Percentiles rank a stretch among this genome's conserved stretches.
Evolutionary conservation across 2,888 invertebrate species (phyloP).

Genomic region (Caenorhabditis afra): DNA sequence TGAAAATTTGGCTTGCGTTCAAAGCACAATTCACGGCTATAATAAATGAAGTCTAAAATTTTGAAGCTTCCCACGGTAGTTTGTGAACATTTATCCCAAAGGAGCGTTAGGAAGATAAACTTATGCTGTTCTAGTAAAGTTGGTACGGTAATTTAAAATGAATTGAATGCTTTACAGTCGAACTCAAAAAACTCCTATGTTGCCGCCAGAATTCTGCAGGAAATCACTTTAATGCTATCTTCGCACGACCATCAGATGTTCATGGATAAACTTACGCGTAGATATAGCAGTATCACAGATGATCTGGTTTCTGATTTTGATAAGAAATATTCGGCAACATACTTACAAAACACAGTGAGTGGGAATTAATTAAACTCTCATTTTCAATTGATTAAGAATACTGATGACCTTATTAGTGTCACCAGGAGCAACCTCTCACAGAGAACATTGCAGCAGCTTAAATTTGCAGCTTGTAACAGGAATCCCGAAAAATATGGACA

Average conservation of each 20-base stretch:
- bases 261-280: conserved; percentile 7
- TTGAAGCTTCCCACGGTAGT: too few species aligned
- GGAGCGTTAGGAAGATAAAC: too few species aligned
- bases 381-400: conserved; percentile 18
- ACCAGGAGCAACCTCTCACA: not conserved
- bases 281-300: not conserved
- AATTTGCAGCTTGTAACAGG: conserved; percentile 19
- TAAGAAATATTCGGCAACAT: conserved; percentile 10
- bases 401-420: not conserved
- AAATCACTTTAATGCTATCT: conserved; percentile 9
- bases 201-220: conserved; percentile 7
- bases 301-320: not conserved
- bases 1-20: too few species aligned
- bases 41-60: too few species aligned
- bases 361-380: not conserved
- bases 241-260: conserved; percentile 17
- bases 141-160: too few species aligned
- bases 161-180: not conserved
- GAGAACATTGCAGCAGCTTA: conserved; percentile 14
- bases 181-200: not conserved
- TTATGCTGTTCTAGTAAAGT: too few species aligned
- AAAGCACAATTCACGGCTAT: too few species aligned
- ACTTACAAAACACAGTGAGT: conserved; percentile 23
- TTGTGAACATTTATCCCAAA: too few species aligned
- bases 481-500: not conserved